Percentiles rank a stretch among this genome's conserved stretches.
Evolutionary conservation across 2,888 invertebrate species (phyloP).

Genomic region (Theretra japonica): DNA sequence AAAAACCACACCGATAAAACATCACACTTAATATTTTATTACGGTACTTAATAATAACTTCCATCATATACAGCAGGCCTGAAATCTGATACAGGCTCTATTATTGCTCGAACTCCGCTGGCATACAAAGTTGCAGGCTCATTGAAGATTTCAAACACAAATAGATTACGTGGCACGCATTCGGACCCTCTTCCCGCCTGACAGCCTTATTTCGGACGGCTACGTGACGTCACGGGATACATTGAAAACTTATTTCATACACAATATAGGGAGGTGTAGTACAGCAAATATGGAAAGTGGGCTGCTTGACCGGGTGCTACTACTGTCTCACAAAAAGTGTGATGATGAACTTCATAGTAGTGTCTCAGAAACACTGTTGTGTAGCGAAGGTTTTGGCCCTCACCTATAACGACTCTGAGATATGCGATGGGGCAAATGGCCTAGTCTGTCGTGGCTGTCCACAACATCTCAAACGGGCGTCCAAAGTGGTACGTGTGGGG

Average conservation of each 20-base stretch:
- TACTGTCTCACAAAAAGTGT: no score
- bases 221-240: neutral
- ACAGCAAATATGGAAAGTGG: neutral
- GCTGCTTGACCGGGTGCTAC: no score
- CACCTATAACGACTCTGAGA: no score
- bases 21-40: neutral
- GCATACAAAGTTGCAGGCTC: neutral
- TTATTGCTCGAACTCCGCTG: neutral
- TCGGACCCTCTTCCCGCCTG: slow-evolving; percentile 7
- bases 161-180: slow-evolving; percentile 15
- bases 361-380: no score
- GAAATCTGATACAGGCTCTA: neutral
- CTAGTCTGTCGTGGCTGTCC: no score
- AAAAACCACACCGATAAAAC: no score
- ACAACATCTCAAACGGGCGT: no score
- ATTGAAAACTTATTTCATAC: slow-evolving; percentile 5
- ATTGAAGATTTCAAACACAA: neutral
- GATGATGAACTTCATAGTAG: no score
- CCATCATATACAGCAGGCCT: neutral
- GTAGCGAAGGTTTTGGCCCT: no score
- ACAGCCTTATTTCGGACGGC: slow-evolving; percentile 3
- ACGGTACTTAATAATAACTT: neutral
- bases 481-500: no score
- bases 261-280: neutral
- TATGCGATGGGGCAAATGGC: no score